A percentile compares a stretch with the other conserved stretches of the same genome.
phyloP scores from a whole-genome alignment of 2,888 invertebrate species.

The Lepidochitona cinerea region DNA sequence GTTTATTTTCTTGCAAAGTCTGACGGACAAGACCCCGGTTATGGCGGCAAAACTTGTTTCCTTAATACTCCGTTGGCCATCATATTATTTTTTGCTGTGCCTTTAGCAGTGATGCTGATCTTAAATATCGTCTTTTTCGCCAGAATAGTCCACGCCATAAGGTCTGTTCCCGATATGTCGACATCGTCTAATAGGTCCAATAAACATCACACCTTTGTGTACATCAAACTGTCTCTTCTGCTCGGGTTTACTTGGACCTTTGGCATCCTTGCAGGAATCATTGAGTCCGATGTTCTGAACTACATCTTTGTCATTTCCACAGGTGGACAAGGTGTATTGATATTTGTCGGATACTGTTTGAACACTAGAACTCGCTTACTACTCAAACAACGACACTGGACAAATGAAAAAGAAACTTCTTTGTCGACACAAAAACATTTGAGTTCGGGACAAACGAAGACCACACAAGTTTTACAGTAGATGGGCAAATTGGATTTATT shows the following conservation, averaged over 20 bases:
- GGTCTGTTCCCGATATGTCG: conserved; percentile 15
- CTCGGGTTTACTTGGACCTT: conserved; percentile 52
- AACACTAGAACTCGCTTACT: conserved; percentile 31
- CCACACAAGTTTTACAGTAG: too few species aligned
- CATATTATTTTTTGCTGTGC: conserved; percentile 37
- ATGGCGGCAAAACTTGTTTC: conserved; percentile 33
- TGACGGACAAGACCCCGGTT: conserved; percentile 18
- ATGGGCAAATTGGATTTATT: too few species aligned
- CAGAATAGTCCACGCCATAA: conserved; percentile 34
- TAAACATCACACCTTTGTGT: conserved; percentile 36
- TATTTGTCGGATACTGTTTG: conserved; percentile 42
- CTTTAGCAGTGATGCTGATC: conserved; percentile 32
- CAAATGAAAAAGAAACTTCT: too few species aligned
- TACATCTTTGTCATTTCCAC: conserved; percentile 41
- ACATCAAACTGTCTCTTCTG: conserved; percentile 43
- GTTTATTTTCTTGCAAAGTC: not conserved
- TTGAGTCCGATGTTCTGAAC: conserved; percentile 35
- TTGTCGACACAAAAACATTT: too few species aligned
- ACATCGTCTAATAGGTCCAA: conserved; percentile 22
- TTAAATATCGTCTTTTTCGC: conserved; percentile 39
- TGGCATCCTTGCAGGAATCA: conserved; percentile 41
- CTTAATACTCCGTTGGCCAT: conserved; percentile 19
- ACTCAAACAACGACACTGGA: too few species aligned
- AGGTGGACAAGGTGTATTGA: conserved; percentile 45
- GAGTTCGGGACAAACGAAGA: too few species aligned